Evolutionary conservation across 1,140 invertebrate species (phyloP), one percentile per base, ranked within the genome.

Genomic region (Cydia pomonella): DNA sequence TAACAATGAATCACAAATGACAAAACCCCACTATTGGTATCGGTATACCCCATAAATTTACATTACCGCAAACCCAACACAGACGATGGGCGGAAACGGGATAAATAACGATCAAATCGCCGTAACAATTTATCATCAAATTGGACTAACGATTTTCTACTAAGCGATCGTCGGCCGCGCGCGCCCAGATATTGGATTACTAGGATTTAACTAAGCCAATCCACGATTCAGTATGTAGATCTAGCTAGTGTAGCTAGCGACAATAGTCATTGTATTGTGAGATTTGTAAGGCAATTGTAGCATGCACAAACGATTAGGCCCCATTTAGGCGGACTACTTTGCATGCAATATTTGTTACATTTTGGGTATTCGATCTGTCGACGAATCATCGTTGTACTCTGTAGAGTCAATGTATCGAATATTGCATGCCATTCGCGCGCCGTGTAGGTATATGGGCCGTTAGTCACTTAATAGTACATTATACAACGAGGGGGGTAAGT

Each of bases 41-140:
- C 47, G 47, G n/a, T n/a, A 50, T 50, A 50, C 12, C 47, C n/a
- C 47, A 50, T 50, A 50, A 50, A 50, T 50, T 50, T 50, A 50
- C 47, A 50, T 50, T 50, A 50, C 47, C 47, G 47, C 47, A 50
- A 50, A 18, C 47, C 47, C 47, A 18, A 50, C 47, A 50, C 47
- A 18, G 47, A 16, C 41, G 0, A 50, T 50, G 47, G 47, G 21
- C 21, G 21, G 21, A 23, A 59, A 59, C 12, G 29, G 27, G 27
- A 69, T 69, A 69, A 69, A 41, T 69, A 69, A 38, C 41, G n/a
- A 69, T 69, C 64, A 69, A 69, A 33, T 18, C 29, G 64, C 64
- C n/a, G 27, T 69, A 33, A 33, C 64, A 69, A 69, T 69, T 33
- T 69, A 18, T 69, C 64, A 69, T 69, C 29, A 10, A 33, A 33